Percentiles rank a stretch among this genome's conserved stretches.
phyloP scores from a whole-genome alignment of 2,888 invertebrate genomes.

The Orgyia antiqua region DNA sequence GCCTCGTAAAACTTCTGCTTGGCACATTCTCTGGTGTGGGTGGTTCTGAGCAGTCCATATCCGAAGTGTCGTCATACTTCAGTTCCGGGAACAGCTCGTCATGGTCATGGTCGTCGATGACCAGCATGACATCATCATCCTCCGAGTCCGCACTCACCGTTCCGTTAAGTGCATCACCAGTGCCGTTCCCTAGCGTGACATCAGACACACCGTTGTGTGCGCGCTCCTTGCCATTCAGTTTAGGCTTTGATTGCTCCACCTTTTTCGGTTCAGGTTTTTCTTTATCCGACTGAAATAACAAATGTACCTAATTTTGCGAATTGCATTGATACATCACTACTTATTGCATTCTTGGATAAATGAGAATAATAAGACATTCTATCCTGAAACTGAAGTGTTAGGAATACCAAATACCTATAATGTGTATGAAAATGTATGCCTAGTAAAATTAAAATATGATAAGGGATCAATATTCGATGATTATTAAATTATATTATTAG shows the following conservation, averaged over 20 bases:
- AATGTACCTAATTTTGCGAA: no score
- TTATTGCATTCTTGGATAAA: no score
- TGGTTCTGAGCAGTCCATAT: conserved; percentile 50
- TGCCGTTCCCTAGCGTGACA: conserved; percentile 28
- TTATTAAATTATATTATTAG: no score
- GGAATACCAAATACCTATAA: no score
- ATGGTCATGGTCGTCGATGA: conserved; percentile 46
- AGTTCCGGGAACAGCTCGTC: conserved; percentile 72
- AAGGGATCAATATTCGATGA: no score
- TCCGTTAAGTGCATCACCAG: conserved; percentile 32
- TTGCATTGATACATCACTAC: no score
- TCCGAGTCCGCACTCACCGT: conserved; percentile 52
- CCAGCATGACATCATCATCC: conserved; percentile 42
- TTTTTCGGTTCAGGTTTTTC: conserved; percentile 27
- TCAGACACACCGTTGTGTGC: conserved; percentile 36
- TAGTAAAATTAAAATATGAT: no score
- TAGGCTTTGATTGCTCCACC: conserved; percentile 28
- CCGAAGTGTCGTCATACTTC: conserved; percentile 63
- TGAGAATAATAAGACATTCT: neutral
- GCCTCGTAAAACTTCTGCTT: conserved; percentile 57
- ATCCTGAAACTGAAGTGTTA: no score
- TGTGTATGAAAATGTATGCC: no score
- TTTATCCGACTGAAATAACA: conserved; percentile 40
- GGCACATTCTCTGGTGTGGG: conserved; percentile 43
- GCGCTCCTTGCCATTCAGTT: conserved; percentile 45